phyloP scores from a whole-genome alignment of 2,797 vertebrate species.

The Graptemys geographica region DNA sequence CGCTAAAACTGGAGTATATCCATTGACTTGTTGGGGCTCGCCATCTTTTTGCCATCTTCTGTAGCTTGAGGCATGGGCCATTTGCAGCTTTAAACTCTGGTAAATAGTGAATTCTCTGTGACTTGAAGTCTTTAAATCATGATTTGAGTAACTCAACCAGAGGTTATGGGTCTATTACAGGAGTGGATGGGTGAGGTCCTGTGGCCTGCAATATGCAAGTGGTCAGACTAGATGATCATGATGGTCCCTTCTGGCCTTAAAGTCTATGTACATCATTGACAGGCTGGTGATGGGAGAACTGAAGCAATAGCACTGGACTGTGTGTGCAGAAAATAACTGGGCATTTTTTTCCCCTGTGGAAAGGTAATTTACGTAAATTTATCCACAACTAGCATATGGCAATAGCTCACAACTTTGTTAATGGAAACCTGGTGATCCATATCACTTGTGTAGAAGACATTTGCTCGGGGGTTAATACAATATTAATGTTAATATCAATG shows the following conservation, averaged over 20 bases:
- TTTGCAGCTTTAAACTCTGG: neutral
- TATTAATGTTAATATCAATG: constrained; percentile 92
- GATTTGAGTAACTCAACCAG: neutral
- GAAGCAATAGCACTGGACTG: constrained; percentile 1
- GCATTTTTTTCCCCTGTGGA: constrained; percentile 65
- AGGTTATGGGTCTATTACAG: neutral
- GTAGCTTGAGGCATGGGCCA: neutral
- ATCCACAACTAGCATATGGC: constrained; percentile 76
- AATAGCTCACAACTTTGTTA: constrained; percentile 91
- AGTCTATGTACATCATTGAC: neutral
- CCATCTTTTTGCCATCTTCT: neutral
- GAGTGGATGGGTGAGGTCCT: neutral
- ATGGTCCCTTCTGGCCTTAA: neutral
- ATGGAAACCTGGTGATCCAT: constrained; percentile 99
- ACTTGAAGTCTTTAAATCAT: neutral
- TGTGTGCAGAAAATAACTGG: neutral
- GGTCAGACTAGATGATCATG: neutral
- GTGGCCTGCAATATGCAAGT: neutral
- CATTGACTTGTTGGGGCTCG: neutral
- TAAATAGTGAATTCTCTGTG: neutral
- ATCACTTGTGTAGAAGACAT: constrained; percentile 86
- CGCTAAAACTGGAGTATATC: rapidly evolving
- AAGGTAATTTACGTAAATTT: constrained; percentile 93
- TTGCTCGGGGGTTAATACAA: constrained; percentile 92
- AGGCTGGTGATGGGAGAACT: neutral